Evolutionary conservation across 2,888 invertebrate species (phyloP), one percentile per base, ranked within the genome.

Genomic region (Drosophila leonis): DNA sequence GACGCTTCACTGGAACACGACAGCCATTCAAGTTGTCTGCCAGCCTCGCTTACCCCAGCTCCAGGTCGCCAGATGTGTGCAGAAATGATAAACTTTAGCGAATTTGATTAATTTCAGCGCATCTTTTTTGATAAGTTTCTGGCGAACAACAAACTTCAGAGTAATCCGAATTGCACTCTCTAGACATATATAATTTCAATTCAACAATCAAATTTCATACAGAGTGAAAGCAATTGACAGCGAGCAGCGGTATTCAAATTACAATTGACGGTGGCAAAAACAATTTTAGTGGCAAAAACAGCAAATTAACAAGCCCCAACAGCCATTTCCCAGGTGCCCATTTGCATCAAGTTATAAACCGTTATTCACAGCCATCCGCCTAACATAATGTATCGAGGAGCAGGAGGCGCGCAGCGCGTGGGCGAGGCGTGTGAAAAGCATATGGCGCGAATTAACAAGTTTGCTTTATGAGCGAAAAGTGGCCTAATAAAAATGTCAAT

Each of bases 401-500:
- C 0, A 13, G 44, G 44, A 3, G 5, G 31, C 8, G 20, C 3
- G 27, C 12, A 15, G 35, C 7, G 41, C 29, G 44, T 57, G 59
- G 52, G 27, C 10, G 35, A 31, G 10, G 48, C 51, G 54, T 57
- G 59, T 27, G 48, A 48, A 44, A 41, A 55, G 67, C 88, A 76
- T 73, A 74, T 88, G 88, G 62, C 52, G 74, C 63, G 72, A 85
- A 85, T 85, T 82, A 83, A 88, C 86, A 83, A 85, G 77, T 80
- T 70, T 79, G 61, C 70, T 77, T 83, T 73, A 84, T 65, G 68
- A 63, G 66, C 71, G 60, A 70, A 75, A 69, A 80, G 65, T 69
- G 54, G 68, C 48, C 83, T 67, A 80, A 88, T 88, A 82, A 88
- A 88, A 85, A 74, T 80, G 80, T 80, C 88, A 83, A 85, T 85